These are phyloP conservation scores for Kryphioiulus occultus DNA, from an alignment of 2,888 invertebrate genomes.

Conservation along the genomic window DNA sequence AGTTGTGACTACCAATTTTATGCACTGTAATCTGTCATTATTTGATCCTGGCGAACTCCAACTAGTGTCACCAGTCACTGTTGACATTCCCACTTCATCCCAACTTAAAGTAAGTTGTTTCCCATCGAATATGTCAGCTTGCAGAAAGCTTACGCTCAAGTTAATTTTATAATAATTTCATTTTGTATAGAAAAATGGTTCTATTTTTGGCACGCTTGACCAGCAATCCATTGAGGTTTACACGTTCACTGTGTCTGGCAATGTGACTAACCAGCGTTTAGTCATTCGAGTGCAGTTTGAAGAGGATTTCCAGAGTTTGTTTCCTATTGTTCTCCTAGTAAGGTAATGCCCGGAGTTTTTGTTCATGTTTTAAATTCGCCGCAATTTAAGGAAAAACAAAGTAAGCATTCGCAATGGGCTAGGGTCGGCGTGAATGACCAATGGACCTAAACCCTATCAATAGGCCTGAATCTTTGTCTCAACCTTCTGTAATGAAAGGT, in stretches of 20 bases:
- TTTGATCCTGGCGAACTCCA: neutral
- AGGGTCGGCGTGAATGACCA: neutral
- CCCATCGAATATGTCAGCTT: too few species aligned
- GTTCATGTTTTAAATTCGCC: neutral
- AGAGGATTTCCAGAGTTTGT: slow-evolving; percentile 11
- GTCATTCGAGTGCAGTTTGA: neutral
- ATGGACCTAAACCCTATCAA: neutral
- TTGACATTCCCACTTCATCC: neutral
- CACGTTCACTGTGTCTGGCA: neutral
- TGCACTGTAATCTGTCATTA: neutral
- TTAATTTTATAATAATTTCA: too few species aligned
- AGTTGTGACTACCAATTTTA: neutral
- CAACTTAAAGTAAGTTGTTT: neutral
- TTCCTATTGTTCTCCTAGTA: neutral
- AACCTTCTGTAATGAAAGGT: slow-evolving; percentile 56
- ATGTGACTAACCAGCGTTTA: neutral
- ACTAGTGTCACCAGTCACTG: neutral
- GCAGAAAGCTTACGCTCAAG: too few species aligned
- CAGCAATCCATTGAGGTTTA: neutral
- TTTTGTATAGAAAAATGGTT: neutral
- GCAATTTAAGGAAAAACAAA: neutral
- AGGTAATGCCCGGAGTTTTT: slow-evolving; percentile 37
- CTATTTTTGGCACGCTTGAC: neutral
- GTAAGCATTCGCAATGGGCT: neutral
- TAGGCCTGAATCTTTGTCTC: slow-evolving; percentile 57